phyloP scores from a whole-genome alignment of 1,140 invertebrate species.

The Drosophila kikkawai region DNA sequence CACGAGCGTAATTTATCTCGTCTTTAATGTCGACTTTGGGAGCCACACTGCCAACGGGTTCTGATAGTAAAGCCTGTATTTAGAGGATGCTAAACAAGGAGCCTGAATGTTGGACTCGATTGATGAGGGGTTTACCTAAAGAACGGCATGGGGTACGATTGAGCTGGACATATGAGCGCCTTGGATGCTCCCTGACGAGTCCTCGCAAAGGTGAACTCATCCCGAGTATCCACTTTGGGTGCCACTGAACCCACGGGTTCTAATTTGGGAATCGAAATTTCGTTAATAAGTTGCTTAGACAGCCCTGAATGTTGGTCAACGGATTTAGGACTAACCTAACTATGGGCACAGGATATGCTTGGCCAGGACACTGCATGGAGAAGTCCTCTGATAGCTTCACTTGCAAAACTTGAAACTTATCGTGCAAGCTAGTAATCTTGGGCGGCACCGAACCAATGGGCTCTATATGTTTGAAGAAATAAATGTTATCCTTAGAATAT shows the following conservation, averaged over 20 bases:
- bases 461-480: conserved; percentile 85
- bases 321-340: conserved; percentile 86
- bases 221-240: conserved; percentile 88
- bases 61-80: conserved; percentile 72
- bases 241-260: conserved; percentile 90
- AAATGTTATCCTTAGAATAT: neutral
- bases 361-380: conserved; percentile 88
- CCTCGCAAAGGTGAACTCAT: conserved; percentile 85
- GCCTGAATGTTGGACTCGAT: conserved; percentile 47
- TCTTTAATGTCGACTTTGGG: conserved; percentile 87
- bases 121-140: conserved; percentile 86
- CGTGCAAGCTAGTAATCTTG: conserved; percentile 87
- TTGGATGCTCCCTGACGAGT: conserved; percentile 84
- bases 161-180: conserved; percentile 88
- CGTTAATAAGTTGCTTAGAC: neutral
- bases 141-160: conserved; percentile 88
- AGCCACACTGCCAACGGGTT: conserved; percentile 89
- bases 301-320: conserved; percentile 47
- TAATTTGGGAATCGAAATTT: conserved; percentile 64
- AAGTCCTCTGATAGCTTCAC: conserved; percentile 87
- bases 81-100: neutral
- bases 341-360: conserved; percentile 88
- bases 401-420: conserved; percentile 86
- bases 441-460: conserved; percentile 89
- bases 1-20: conserved; percentile 72